Percentiles rank a stretch among this genome's conserved stretches.
Conservation (phyloP, 2,113 vertebrate genomes). For the Caretta caretta region DNA sequence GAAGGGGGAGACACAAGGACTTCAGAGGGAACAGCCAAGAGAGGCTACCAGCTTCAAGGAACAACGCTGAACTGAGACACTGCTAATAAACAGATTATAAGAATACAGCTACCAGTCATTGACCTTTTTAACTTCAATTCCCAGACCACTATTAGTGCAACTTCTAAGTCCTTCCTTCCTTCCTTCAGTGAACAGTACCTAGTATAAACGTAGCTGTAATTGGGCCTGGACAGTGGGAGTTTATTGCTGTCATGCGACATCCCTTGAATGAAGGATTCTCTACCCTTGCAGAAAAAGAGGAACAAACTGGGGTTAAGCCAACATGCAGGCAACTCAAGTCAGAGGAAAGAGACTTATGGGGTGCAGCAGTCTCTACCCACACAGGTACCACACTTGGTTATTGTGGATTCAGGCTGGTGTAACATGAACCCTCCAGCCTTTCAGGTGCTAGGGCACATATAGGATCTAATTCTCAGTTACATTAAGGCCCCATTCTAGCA, state of each 20-base stretch:
- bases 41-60: background rate
- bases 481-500: accelerated
- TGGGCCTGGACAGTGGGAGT: background rate
- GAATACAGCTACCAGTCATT: no score
- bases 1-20: background rate
- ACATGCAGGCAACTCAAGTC: background rate
- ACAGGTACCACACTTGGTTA: background rate
- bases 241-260: background rate
- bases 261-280: background rate
- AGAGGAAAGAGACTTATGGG: background rate
- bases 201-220: background rate
- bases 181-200: background rate
- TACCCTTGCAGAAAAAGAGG: background rate
- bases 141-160: no score
- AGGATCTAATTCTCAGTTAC: background rate
- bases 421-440: background rate
- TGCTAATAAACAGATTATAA: no score
- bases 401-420: background rate
- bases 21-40: background rate
- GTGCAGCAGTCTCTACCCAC: background rate
- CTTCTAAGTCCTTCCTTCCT: no score
- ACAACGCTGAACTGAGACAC: no score
- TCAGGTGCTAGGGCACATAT: background rate
- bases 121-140: no score
- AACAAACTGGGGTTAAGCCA: background rate